These are phyloP conservation scores for Epirrhoe alternata DNA, from an alignment of 2,888 invertebrate species.

Conservation along the genomic window DNA sequence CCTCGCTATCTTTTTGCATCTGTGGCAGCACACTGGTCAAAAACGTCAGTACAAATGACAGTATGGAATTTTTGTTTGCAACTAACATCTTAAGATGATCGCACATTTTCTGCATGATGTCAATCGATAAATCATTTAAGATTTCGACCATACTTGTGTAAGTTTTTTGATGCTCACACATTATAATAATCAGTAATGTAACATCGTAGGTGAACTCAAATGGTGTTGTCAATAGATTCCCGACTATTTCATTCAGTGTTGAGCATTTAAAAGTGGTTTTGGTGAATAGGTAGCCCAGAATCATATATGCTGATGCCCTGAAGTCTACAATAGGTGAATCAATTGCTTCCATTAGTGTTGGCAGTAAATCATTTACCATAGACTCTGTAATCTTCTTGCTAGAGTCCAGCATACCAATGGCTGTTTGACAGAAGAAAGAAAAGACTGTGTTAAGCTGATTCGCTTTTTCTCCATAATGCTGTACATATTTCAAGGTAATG, in stretches of 20 bases:
- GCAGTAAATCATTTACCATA: conserved; percentile 88
- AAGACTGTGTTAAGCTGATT: conserved; percentile 88
- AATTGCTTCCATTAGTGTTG: conserved; percentile 89
- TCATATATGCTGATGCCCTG: conserved; percentile 89
- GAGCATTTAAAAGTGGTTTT: conserved; percentile 87
- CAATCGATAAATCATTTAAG: conserved; percentile 75
- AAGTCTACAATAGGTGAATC: conserved; percentile 88
- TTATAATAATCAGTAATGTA: conserved; percentile 87
- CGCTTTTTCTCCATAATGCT: conserved; percentile 85
- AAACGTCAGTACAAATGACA: conserved; percentile 85
- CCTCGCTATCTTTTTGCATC: conserved; percentile 79
- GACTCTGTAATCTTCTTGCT: conserved; percentile 84
- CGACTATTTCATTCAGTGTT: conserved; percentile 86
- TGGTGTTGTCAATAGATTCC: conserved; percentile 67
- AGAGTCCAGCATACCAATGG: conserved; percentile 89
- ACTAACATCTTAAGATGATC: conserved; percentile 82
- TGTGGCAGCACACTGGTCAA: conserved; percentile 80
- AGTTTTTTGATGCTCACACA: conserved; percentile 88
- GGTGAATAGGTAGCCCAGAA: conserved; percentile 88
- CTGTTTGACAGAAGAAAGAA: conserved; percentile 92
- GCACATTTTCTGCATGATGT: conserved; percentile 67
- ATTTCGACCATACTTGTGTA: conserved; percentile 80
- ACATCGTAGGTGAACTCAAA: conserved; percentile 84
- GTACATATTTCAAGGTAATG: conserved; percentile 75
- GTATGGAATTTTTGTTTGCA: conserved; percentile 81